Evolutionary conservation across 2,888 invertebrate genomes (phyloP), one percentile per base, ranked within the genome.

Genomic region (Nebria brevicollis): DNA sequence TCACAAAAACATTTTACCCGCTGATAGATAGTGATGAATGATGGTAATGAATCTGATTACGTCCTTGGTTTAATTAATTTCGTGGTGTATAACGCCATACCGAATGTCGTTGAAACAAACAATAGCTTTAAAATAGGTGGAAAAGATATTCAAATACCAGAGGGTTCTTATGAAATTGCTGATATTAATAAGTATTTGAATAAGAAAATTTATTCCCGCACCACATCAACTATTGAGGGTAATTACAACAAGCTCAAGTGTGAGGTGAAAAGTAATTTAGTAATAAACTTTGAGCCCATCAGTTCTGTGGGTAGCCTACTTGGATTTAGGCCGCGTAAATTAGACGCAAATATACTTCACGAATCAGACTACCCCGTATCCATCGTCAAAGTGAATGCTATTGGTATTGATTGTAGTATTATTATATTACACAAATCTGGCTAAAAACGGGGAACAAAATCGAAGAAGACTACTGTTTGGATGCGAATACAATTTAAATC

Each of bases 1-100:
- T 86, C 11, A 82, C 82, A 65, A 76, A 82, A 8, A 74, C 83
- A 72, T 83, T 84, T 77, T 84, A 85, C 82, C 84, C 84, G 8
- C 83, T 83, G 0, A 84, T 85, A 41, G 83, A 84, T n/a, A n/a
- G n/a, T n/a, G n/a, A n/a, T n/a, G n/a, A n/a, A n/a, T n/a, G n/a
- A n/a, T n/a, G 68, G 77, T 15, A 68, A 79, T 6, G 54, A 79
- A 10, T 82, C 84, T 75, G 83, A 84, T 34, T 86, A 86, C 80
- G 83, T 81, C 72, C 83, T 86, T 25, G 86, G 85, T 8, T 82
- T 86, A n/a, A 83, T 87, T 42, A 85, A 86, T 82, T 82, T 86
- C 8, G 75, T 84, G 66, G 84, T 85, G 13, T 86, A 85, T 70
- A 85, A 86, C 82, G 83, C 85, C 4, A 85, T 87, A 77, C 86